Evolutionary conservation across 1,140 invertebrate species (phyloP).

Genomic region (Tenebrio molitor): DNA sequence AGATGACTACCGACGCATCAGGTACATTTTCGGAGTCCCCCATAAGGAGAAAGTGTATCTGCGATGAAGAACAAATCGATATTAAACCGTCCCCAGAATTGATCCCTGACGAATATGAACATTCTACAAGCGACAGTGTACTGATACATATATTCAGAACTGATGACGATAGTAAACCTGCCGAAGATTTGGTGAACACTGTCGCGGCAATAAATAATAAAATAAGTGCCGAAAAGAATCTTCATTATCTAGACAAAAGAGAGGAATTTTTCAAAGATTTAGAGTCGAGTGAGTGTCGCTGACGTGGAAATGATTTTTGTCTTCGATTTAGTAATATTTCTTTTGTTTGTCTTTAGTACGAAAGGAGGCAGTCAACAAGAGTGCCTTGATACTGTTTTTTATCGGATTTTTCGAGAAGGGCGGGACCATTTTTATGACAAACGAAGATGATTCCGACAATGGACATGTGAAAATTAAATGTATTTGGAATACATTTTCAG

Average conservation of each 20-base stretch:
- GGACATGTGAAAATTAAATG: neutral
- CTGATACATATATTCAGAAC: slow-evolving; percentile 51
- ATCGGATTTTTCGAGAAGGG: slow-evolving; percentile 3
- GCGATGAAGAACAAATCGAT: slow-evolving; percentile 18
- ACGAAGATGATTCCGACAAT: neutral
- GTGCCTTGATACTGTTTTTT: neutral
- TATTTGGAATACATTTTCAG: slow-evolving; percentile 12
- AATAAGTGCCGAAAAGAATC: neutral
- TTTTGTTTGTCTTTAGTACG: neutral
- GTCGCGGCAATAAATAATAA: neutral
- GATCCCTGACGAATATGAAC: slow-evolving; percentile 58
- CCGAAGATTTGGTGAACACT: neutral
- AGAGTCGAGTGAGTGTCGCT: neutral
- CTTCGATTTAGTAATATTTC: neutral
- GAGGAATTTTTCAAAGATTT: neutral
- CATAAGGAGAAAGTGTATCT: neutral
- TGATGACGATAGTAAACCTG: neutral
- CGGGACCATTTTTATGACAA: neutral
- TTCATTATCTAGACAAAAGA: slow-evolving; percentile 1
- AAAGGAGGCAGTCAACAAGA: slow-evolving; percentile 2
- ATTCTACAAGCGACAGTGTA: slow-evolving; percentile 41
- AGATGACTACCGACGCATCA: neutral
- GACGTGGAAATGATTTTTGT: too few species aligned
- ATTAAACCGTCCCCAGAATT: slow-evolving; percentile 55
- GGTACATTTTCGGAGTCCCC: neutral